These are phyloP conservation scores for Microchirus variegatus DNA, from an alignment of 2,797 vertebrate species.

Conservation along the genomic window DNA sequence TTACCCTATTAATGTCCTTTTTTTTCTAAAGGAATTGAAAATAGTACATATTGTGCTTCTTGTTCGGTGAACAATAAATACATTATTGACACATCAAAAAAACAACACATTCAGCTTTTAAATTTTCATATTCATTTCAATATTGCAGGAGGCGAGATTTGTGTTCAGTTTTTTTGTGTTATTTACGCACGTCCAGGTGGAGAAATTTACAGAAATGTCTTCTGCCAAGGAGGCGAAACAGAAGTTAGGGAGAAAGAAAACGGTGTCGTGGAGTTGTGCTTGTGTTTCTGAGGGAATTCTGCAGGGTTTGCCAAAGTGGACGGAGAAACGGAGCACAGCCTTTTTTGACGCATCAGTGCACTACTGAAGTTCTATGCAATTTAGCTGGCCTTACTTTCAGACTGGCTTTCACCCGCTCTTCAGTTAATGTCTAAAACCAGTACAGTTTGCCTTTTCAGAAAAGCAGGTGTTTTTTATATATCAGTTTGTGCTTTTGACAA, in stretches of 20 bases:
- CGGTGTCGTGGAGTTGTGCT: conserved; percentile 52
- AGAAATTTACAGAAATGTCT: conserved; percentile 46
- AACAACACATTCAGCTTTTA: conserved; percentile 21
- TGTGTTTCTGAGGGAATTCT: conserved; percentile 64
- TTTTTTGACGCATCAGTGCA: conserved; percentile 71
- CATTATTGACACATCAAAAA: conserved; percentile 14
- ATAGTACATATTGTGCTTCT: conserved; percentile 69
- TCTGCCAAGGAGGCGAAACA: conserved; percentile 53
- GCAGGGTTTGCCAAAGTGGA: conserved; percentile 63
- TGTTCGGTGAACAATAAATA: conserved; percentile 26
- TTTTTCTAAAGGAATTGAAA: conserved; percentile 62
- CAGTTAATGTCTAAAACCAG: conserved; percentile 44
- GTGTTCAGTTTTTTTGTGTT: conserved; percentile 30
- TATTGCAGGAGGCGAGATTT: conserved; percentile 17
- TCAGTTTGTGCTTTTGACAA: conserved; percentile 17
- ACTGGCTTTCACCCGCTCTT: conserved; percentile 71
- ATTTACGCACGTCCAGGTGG: conserved; percentile 16
- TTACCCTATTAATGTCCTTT: conserved; percentile 57
- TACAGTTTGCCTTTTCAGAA: conserved; percentile 69
- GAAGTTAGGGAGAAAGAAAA: conserved; percentile 37
- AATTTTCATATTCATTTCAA: conserved; percentile 32
- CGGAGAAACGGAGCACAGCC: conserved; percentile 75
- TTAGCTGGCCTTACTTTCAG: conserved; percentile 87
- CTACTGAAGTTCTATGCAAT: conserved; percentile 95
- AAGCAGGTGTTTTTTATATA: conserved; percentile 71